These are phyloP conservation scores for Globicephala melas DNA, from an alignment of 2,113 vertebrate genomes.

Conservation along the genomic window DNA sequence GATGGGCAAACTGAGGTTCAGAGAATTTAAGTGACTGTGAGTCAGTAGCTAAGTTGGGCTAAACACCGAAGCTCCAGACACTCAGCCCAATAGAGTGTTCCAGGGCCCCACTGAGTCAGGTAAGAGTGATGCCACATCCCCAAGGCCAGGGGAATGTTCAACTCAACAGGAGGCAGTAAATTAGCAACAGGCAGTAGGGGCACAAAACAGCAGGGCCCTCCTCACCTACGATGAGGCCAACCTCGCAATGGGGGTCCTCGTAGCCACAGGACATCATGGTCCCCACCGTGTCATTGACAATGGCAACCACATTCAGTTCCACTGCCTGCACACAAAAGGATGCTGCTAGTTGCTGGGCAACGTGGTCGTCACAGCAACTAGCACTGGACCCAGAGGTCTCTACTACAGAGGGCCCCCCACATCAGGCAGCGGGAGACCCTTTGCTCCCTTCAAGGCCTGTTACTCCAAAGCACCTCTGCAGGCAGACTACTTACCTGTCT, in stretches of 20 bases:
- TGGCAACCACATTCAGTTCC: constrained; percentile 82
- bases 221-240: constrained; percentile 86
- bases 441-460: neutral
- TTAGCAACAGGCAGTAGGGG: neutral
- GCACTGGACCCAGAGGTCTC: constrained; percentile 56
- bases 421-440: neutral
- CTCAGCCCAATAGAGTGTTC: neutral
- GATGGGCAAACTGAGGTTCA: neutral
- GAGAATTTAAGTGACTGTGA: neutral
- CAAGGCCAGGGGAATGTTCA: neutral
- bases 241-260: constrained; percentile 82
- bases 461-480: neutral
- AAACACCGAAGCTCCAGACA: neutral
- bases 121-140: neutral
- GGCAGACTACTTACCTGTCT: constrained; percentile 73
- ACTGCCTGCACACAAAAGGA: constrained; percentile 76
- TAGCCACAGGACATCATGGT: constrained; percentile 89
- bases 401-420: constrained; percentile 26
- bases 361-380: constrained; percentile 68
- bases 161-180: neutral
- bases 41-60: neutral
- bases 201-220: neutral
- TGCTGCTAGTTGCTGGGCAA: constrained; percentile 75
- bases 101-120: neutral
- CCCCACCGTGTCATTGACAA: constrained; percentile 88